These are phyloP conservation scores for Eretmochelys imbricata DNA, from an alignment of 2,113 vertebrate genomes.

Conservation along the genomic window DNA sequence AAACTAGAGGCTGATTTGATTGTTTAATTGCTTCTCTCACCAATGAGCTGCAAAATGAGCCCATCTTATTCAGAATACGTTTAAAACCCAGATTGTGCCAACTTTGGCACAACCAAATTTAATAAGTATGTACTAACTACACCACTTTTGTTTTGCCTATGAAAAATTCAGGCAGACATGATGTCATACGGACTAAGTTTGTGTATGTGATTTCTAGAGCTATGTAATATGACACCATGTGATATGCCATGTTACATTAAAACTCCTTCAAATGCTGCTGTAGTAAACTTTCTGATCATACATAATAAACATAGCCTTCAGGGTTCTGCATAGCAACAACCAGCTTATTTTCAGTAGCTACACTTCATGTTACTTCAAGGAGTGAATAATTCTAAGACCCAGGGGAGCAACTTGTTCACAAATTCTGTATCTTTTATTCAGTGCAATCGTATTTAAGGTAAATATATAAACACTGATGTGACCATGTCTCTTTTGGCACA, in stretches of 20 bases:
- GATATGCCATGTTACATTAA: not conserved
- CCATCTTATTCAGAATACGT: not conserved
- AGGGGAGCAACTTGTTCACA: not conserved
- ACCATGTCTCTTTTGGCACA: not conserved
- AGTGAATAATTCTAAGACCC: not conserved
- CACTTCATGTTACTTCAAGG: not conserved
- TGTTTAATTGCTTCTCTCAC: constrained; percentile 47
- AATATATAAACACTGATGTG: not conserved
- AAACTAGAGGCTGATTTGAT: constrained; percentile 26
- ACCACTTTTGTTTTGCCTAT: not conserved
- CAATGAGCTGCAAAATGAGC: not conserved
- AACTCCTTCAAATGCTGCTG: not conserved
- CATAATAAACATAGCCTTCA: not conserved
- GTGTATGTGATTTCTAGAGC: not conserved
- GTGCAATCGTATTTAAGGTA: not conserved
- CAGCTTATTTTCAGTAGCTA: not conserved
- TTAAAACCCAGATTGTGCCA: not conserved
- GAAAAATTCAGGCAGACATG: not conserved
- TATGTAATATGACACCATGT: not conserved
- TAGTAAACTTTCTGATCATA: not conserved
- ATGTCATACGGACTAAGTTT: not conserved
- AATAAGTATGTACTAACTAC: not conserved
- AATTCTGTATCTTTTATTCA: not conserved
- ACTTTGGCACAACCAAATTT: not conserved
- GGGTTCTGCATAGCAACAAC: not conserved